Conservation (phyloP, 2,113 vertebrate genomes). For the Meles meles region DNA sequence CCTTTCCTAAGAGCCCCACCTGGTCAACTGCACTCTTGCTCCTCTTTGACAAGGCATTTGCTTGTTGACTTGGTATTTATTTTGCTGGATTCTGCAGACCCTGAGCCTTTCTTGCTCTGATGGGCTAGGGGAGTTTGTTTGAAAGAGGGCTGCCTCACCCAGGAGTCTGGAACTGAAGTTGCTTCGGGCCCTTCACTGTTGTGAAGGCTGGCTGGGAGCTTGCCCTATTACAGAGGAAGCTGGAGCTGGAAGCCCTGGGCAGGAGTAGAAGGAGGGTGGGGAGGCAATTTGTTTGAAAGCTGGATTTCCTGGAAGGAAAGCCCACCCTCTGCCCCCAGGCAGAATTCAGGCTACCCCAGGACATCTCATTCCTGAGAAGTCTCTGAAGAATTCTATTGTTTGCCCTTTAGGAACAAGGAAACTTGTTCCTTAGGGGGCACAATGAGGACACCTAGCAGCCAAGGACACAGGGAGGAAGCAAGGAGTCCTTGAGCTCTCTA, state of each 20-base stretch:
- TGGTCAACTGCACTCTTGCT: neutral
- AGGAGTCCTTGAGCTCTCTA: slow-evolving; percentile 19
- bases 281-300: neutral
- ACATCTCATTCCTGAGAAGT: slow-evolving; percentile 18
- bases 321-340: neutral
- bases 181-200: neutral
- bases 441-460: slow-evolving; percentile 37
- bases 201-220: neutral
- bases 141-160: neutral
- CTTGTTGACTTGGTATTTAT: neutral
- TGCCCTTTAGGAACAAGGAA: slow-evolving; percentile 52
- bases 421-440: slow-evolving; percentile 40
- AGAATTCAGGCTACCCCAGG: neutral
- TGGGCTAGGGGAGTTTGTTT: neutral
- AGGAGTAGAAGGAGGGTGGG: neutral
- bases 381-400: slow-evolving; percentile 69
- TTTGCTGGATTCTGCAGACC: neutral
- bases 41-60: neutral
- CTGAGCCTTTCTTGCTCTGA: neutral
- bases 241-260: neutral
- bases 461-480: slow-evolving; percentile 54
- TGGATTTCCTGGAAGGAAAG: slow-evolving; percentile 67
- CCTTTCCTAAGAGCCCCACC: neutral
- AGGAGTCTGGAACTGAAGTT: neutral
- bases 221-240: neutral